A percentile compares a stretch with the other conserved stretches of the same genome.
Evolutionary conservation across 2,797 vertebrate species (phyloP).

Genomic region (Spinus olivaceus): DNA sequence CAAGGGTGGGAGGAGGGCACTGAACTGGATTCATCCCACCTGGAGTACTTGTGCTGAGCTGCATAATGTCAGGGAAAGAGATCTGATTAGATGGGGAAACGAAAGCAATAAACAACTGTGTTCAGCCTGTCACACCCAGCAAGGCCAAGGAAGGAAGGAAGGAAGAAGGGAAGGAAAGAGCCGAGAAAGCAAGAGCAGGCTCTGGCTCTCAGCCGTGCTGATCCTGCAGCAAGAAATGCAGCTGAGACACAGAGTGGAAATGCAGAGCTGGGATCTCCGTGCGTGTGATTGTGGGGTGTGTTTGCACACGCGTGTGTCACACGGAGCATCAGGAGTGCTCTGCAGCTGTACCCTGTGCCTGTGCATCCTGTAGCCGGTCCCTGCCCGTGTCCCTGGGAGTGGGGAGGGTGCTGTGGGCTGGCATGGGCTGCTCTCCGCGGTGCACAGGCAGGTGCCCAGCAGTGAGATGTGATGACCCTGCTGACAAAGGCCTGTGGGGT

Average conservation of each 20-base stretch:
- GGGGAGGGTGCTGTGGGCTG: background rate
- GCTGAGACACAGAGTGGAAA: background rate
- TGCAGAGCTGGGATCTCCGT: background rate
- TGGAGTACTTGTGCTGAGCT: slow-evolving; percentile 39
- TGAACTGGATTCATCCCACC: slow-evolving; percentile 53
- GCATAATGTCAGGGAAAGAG: slow-evolving; percentile 46
- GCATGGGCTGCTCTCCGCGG: rapidly evolving
- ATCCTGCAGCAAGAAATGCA: background rate
- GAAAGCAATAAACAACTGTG: slow-evolving; percentile 12
- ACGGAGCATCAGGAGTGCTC: background rate
- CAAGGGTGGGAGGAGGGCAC: slow-evolving; percentile 40
- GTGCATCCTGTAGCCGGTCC: rapidly evolving
- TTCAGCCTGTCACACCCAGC: background rate
- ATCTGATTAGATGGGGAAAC: slow-evolving; percentile 33
- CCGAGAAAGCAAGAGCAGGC: background rate
- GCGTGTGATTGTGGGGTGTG: rapidly evolving
- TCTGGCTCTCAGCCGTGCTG: background rate
- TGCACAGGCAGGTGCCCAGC: background rate
- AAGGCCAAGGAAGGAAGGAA: background rate
- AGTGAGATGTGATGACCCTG: rapidly evolving
- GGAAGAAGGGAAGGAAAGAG: background rate
- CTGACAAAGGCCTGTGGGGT: background rate
- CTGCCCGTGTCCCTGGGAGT: background rate
- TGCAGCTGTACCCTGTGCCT: background rate
- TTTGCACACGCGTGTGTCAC: rapidly evolving